Conservation (phyloP, 2,888 invertebrate genomes). For the Cordilura impudica region DNA sequence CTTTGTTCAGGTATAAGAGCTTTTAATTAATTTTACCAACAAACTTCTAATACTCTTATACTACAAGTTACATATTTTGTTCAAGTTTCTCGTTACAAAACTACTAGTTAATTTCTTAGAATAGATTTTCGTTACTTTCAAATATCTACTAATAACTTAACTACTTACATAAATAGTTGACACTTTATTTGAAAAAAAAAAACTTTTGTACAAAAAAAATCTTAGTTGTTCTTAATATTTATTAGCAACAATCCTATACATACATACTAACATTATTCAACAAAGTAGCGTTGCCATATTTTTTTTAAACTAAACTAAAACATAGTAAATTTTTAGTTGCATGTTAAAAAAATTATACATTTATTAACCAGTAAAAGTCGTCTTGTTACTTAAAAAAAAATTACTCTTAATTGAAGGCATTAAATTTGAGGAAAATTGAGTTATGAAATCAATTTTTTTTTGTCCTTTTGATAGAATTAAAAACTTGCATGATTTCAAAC, state of each 20-base stretch:
- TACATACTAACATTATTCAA: neutral
- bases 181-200: neutral
- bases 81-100: slow-evolving; percentile 53
- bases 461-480: neutral
- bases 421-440: slow-evolving; percentile 3
- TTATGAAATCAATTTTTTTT: neutral
- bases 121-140: slow-evolving; percentile 53
- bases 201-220: slow-evolving; percentile 23
- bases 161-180: neutral
- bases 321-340: slow-evolving; percentile 41
- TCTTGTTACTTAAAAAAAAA: neutral
- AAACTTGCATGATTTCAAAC: neutral
- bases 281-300: slow-evolving; percentile 42
- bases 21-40: slow-evolving; percentile 1
- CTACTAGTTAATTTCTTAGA: slow-evolving; percentile 26
- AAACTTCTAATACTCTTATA: neutral
- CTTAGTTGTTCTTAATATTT: slow-evolving; percentile 28
- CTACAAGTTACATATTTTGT: slow-evolving; percentile 46
- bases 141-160: slow-evolving; percentile 20
- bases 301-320: slow-evolving; percentile 1
- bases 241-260: slow-evolving; percentile 12
- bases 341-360: slow-evolving; percentile 34
- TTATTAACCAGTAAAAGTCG: neutral
- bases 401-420: slow-evolving; percentile 57
- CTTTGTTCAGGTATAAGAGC: slow-evolving; percentile 36